Conservation (phyloP, 2,113 vertebrate genomes). For the Nannobrachium achirus region DNA sequence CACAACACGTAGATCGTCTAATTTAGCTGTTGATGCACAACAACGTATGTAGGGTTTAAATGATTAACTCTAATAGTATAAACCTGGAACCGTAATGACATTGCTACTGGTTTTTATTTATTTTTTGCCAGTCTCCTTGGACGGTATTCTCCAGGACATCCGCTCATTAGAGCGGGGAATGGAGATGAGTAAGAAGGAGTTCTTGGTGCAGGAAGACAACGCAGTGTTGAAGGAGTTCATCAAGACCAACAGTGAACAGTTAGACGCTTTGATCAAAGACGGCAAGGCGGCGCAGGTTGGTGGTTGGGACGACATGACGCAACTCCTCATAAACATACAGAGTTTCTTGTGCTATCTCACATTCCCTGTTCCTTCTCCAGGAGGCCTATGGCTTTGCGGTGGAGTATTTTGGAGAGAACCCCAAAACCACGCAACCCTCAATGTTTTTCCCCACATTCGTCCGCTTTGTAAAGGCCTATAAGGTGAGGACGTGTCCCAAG, state of each 20-base stretch:
- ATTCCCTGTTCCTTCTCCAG: slow-evolving; percentile 64
- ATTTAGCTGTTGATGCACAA: too few species aligned
- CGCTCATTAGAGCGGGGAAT: slow-evolving; percentile 89
- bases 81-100: too few species aligned
- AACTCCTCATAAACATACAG: neutral
- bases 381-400: slow-evolving; percentile 89
- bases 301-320: neutral
- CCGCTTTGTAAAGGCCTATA: slow-evolving; percentile 91
- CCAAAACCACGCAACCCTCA: slow-evolving; percentile 91
- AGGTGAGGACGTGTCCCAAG: slow-evolving; percentile 76
- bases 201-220: slow-evolving; percentile 91
- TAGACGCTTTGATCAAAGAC: slow-evolving; percentile 88
- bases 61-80: too few species aligned
- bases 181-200: slow-evolving; percentile 92
- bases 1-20: too few species aligned
- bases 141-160: slow-evolving; percentile 87
- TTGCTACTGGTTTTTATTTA: neutral
- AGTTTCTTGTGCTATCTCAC: too few species aligned
- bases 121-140: slow-evolving; percentile 86
- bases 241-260: slow-evolving; percentile 81
- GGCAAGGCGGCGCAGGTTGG: slow-evolving; percentile 92
- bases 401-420: slow-evolving; percentile 95
- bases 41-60: too few species aligned
- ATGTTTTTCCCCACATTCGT: slow-evolving; percentile 91
- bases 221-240: slow-evolving; percentile 90